Percentiles rank a stretch among this genome's conserved stretches.
Conservation (phyloP, 2,113 vertebrate species). For the Lophura nycthemera region DNA sequence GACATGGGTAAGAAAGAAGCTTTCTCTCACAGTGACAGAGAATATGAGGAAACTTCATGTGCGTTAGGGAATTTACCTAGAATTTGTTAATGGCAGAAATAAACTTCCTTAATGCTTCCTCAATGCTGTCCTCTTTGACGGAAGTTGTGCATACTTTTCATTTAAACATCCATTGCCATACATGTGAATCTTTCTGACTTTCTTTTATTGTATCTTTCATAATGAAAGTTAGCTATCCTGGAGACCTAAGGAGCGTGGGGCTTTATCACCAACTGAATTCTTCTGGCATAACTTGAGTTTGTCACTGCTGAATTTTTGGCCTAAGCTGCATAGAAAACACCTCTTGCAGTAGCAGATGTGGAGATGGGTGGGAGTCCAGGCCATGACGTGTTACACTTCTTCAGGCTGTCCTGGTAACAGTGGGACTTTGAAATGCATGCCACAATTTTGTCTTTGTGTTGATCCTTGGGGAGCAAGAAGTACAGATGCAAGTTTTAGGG, state of each 20-base stretch:
- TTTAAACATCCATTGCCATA: not conserved
- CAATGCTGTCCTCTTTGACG: not conserved
- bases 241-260: not conserved
- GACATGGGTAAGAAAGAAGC: not conserved
- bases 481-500: not conserved
- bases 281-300: not conserved
- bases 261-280: not conserved
- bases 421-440: not conserved
- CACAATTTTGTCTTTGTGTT: not conserved
- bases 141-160: not conserved
- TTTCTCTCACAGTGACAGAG: not conserved
- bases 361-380: not conserved
- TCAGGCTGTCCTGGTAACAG: not conserved
- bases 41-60: not conserved
- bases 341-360: not conserved
- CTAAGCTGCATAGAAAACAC: not conserved
- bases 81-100: not conserved
- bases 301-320: not conserved
- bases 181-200: not conserved
- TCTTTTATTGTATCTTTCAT: not conserved
- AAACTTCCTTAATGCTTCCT: not conserved
- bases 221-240: not conserved
- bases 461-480: not conserved
- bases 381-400: not conserved
- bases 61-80: slow-evolving; percentile 43